These are phyloP conservation scores for Coelinius sp. DNA, from an alignment of 2,888 invertebrate genomes.

Conservation along the genomic window DNA sequence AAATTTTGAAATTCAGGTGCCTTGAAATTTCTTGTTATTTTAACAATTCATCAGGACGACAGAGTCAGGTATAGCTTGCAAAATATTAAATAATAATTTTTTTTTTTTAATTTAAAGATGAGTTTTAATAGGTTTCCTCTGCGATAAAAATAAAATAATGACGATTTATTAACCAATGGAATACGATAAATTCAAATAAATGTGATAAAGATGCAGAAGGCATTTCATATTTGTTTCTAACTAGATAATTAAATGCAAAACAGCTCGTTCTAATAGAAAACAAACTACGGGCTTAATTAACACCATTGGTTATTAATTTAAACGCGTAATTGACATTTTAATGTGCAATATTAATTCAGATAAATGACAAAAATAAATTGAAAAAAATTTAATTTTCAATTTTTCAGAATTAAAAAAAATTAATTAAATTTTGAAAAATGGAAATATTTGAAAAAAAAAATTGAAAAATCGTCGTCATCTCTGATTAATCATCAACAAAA, in stretches of 20 bases:
- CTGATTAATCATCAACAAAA: too few species aligned
- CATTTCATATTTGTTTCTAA: slow-evolving; percentile 54
- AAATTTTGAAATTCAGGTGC: neutral
- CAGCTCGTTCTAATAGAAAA: slow-evolving; percentile 65
- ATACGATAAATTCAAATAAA: slow-evolving; percentile 58
- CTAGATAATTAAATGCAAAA: slow-evolving; percentile 67
- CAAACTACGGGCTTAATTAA: slow-evolving; percentile 59
- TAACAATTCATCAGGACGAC: slow-evolving; percentile 11
- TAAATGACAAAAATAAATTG: slow-evolving; percentile 13
- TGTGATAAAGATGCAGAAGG: slow-evolving; percentile 64
- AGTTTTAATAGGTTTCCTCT: slow-evolving; percentile 53
- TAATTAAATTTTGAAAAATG: too few species aligned
- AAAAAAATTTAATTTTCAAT: neutral
- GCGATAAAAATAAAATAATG: slow-evolving; percentile 57
- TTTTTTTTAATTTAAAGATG: too few species aligned
- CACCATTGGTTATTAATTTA: slow-evolving; percentile 64
- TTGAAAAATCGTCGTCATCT: too few species aligned
- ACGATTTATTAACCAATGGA: slow-evolving; percentile 63
- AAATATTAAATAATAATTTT: slow-evolving; percentile 1
- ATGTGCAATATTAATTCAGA: slow-evolving; percentile 42
- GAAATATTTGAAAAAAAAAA: too few species aligned
- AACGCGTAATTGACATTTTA: slow-evolving; percentile 56
- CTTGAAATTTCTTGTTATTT: slow-evolving; percentile 29
- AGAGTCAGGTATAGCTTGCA: slow-evolving; percentile 9
- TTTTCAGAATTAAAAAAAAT: too few species aligned